A percentile compares a stretch with the other conserved stretches of the same genome.
Evolutionary conservation across 2,888 invertebrate species (phyloP).

Genomic region (Vesta saturnalis): DNA sequence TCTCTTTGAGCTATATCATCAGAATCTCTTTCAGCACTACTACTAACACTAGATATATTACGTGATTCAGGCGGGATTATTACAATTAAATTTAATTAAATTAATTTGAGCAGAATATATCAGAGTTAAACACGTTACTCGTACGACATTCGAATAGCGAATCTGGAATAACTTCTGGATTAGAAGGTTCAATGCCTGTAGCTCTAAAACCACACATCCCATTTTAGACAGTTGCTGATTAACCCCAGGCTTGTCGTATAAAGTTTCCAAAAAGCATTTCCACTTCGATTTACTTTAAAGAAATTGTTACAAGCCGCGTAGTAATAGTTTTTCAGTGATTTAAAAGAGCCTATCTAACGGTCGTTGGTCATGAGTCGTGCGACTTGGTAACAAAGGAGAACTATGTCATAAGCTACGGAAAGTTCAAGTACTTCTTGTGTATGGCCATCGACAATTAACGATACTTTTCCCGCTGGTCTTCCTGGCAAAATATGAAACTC

Average conservation of each 20-base stretch:
- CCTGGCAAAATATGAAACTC: slow-evolving; percentile 46
- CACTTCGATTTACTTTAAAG: not conserved
- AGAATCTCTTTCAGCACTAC: too few species aligned
- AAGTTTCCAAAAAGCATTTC: not conserved
- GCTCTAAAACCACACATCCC: slow-evolving; percentile 36
- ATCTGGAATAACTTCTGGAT: slow-evolving; percentile 43
- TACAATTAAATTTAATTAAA: too few species aligned
- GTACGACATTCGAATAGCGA: too few species aligned
- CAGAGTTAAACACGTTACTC: too few species aligned
- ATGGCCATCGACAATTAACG: slow-evolving; percentile 52
- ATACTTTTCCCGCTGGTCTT: slow-evolving; percentile 47
- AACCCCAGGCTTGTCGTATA: not conserved
- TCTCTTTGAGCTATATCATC: too few species aligned
- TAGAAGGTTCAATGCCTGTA: slow-evolving; percentile 43
- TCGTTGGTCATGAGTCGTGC: too few species aligned
- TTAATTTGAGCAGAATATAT: too few species aligned
- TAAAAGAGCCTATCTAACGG: too few species aligned
- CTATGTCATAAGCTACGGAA: slow-evolving; percentile 45
- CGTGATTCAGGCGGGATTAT: too few species aligned
- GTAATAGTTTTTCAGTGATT: slow-evolving; percentile 5
- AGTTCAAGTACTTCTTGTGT: slow-evolving; percentile 42
- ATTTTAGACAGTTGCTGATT: not conserved
- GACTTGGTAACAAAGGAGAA: slow-evolving; percentile 45
- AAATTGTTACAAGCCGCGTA: too few species aligned
- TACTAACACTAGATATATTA: too few species aligned